Percentiles rank a stretch among this genome's conserved stretches.
These are phyloP conservation scores for Achatina immaculata DNA, from an alignment of 1,140 invertebrate species.

Conservation along the genomic window DNA sequence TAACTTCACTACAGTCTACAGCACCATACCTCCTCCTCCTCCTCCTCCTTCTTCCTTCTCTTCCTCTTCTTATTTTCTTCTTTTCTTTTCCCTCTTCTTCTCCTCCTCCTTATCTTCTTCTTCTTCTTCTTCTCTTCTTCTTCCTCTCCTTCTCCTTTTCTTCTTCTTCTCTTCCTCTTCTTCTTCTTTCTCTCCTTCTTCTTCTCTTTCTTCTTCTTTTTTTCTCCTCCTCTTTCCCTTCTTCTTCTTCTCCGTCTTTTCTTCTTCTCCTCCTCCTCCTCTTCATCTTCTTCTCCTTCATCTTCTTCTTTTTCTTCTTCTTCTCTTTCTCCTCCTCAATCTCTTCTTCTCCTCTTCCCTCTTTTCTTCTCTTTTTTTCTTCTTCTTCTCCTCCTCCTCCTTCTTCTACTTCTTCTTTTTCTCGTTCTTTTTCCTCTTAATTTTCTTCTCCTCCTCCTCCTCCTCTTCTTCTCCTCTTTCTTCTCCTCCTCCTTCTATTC, in stretches of 20 bases:
- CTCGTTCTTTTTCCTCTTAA: neutral
- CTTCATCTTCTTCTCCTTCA: neutral
- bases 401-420: neutral
- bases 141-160: no score
- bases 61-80: no score
- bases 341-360: neutral
- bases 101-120: no score
- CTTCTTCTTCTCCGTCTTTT: neutral
- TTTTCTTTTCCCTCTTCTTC: no score
- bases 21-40: no score
- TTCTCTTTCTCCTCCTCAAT: no score
- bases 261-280: neutral
- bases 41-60: no score
- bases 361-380: neutral
- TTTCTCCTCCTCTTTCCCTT: neutral
- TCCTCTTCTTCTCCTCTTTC: neutral
- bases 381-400: neutral
- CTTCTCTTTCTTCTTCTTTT: neutral
- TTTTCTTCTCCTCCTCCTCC: neutral
- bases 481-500: neutral
- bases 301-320: no score
- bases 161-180: no score
- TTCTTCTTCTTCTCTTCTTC: no score
- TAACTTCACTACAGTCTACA: no score
- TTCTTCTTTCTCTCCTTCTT: constrained; percentile 7